These are phyloP conservation scores for Ochropleura leucogaster DNA, from an alignment of 2,888 invertebrate species.

Conservation along the genomic window DNA sequence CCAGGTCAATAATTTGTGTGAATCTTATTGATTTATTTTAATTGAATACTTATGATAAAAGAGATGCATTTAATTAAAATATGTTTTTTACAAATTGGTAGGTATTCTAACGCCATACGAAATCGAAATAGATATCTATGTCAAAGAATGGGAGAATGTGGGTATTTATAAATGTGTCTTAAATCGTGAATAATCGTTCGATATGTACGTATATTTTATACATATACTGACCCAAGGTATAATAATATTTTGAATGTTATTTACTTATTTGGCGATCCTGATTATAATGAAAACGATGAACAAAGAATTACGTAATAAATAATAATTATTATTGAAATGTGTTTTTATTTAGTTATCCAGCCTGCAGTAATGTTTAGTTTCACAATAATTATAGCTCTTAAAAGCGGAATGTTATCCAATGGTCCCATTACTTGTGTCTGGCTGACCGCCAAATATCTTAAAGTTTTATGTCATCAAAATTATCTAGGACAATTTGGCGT, in stretches of 20 bases:
- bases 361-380: constrained; percentile 35
- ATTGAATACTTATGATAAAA: constrained; percentile 31
- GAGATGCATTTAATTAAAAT: constrained; percentile 58
- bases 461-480: constrained; percentile 87
- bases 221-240: constrained; percentile 59
- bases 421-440: constrained; percentile 81
- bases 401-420: constrained; percentile 76
- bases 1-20: constrained; percentile 41
- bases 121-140: constrained; percentile 57
- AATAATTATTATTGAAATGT: constrained; percentile 72
- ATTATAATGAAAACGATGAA: constrained; percentile 74
- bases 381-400: constrained; percentile 61
- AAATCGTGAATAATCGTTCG: constrained; percentile 62
- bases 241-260: constrained; percentile 65
- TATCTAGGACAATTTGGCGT: constrained; percentile 88
- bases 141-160: constrained; percentile 60
- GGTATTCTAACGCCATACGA: constrained; percentile 56
- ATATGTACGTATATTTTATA: constrained; percentile 65
- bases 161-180: constrained; percentile 68
- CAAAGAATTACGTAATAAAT: constrained; percentile 85
- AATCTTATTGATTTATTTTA: constrained; percentile 45
- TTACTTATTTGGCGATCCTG: constrained; percentile 68
- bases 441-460: constrained; percentile 81
- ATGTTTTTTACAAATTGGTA: constrained; percentile 47
- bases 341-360: constrained; percentile 56